These are phyloP conservation scores for Caradrina kadenii DNA, from an alignment of 2,888 invertebrate species.

Conservation along the genomic window DNA sequence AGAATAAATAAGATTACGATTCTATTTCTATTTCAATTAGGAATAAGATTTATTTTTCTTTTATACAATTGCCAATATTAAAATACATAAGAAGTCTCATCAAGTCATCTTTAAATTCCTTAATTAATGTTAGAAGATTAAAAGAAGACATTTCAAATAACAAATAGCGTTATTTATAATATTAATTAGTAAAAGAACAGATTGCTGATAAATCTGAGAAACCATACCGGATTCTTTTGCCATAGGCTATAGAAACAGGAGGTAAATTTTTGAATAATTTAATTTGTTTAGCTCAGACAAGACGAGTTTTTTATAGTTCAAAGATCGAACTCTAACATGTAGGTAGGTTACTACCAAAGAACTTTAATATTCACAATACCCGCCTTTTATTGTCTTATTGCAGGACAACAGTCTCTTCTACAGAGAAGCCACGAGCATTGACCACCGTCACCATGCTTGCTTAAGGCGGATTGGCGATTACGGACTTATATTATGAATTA, in stretches of 20 bases:
- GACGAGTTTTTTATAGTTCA: neutral
- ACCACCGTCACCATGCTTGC: no score
- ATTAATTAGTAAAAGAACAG: slow-evolving; percentile 7
- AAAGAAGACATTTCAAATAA: neutral
- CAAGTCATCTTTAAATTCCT: neutral
- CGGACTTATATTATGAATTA: no score
- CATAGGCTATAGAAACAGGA: slow-evolving; percentile 14
- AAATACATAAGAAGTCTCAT: neutral
- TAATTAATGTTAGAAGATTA: slow-evolving; percentile 20
- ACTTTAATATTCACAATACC: no score
- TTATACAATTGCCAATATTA: slow-evolving; percentile 4
- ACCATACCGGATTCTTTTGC: slow-evolving; percentile 1
- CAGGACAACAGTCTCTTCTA: no score
- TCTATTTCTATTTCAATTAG: neutral
- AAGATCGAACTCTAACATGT: neutral
- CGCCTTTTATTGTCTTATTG: no score
- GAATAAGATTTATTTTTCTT: neutral
- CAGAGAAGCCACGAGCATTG: no score
- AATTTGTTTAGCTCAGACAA: neutral
- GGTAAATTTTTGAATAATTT: neutral
- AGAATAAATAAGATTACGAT: neutral
- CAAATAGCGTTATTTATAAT: slow-evolving; percentile 17
- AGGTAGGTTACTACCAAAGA: no score
- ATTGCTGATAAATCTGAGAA: neutral
- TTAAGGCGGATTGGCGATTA: no score